Evolutionary conservation across 2,113 vertebrate genomes (phyloP).

Genomic region (Indri indri): DNA sequence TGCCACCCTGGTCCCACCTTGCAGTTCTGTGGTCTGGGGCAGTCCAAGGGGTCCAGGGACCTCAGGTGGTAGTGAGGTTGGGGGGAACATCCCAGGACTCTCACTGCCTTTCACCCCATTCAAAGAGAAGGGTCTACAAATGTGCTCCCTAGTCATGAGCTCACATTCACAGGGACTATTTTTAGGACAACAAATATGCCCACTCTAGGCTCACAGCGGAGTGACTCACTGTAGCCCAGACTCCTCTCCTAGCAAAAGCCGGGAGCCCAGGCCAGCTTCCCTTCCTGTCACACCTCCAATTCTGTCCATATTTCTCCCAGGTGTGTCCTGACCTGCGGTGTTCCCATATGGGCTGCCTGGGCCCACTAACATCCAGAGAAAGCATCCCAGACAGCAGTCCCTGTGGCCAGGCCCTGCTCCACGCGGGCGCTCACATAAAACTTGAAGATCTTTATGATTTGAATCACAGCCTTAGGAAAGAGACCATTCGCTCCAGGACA

Average conservation of each 20-base stretch:
- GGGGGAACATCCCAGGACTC: neutral
- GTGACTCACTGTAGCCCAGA: neutral
- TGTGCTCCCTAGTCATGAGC: rapidly evolving
- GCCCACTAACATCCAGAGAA: neutral
- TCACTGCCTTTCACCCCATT: no score
- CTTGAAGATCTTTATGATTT: neutral
- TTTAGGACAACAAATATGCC: neutral
- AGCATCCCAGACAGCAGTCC: neutral
- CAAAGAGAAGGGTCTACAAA: neutral
- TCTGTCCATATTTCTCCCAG: neutral
- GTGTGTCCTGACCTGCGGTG: neutral
- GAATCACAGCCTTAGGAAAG: neutral
- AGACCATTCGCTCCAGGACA: neutral
- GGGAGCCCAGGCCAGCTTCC: neutral
- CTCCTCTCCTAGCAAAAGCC: neutral
- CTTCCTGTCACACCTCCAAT: rapidly evolving
- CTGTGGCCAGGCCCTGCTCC: neutral
- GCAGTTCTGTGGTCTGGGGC: neutral
- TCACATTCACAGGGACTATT: neutral
- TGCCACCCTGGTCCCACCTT: neutral
- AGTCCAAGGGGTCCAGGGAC: neutral
- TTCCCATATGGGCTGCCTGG: neutral
- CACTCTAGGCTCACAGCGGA: neutral
- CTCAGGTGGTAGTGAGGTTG: rapidly evolving
- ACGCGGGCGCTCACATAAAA: rapidly evolving